Base-by-base conservation (phyloP, 2,113 vertebrate species). In the Scalopus aquaticus region DNA sequence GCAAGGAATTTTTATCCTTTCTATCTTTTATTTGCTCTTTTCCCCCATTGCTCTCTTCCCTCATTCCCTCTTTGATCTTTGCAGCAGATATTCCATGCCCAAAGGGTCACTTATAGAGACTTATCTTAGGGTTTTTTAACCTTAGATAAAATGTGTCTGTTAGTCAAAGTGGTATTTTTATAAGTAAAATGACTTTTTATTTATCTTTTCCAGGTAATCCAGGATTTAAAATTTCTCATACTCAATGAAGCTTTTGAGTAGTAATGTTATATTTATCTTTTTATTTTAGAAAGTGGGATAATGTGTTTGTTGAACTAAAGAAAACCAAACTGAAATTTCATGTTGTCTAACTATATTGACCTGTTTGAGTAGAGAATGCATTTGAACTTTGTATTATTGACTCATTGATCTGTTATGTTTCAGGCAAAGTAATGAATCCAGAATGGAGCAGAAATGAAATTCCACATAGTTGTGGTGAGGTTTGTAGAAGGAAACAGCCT, bases 361-460 rank as follows among this genome's bases (percentile, higher is more conserved):
- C 32, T 90, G 20, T 88, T 92, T 80, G 11, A 64, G 76, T 88
- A 62, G 54, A 42, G 42, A 35, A 46, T 51, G 15, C 76, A 28
- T 10, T 84, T 96, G 54, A 91, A 91, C 60, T 91, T 72, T 93
- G 2, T 96, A 16, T 81, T 83, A 96, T n/a, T 95, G 20, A 58
- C 65, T 79, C 51, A 97, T 76, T 97, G 58, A 69, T 97, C 96
- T 95, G 26, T 58, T 44, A 0, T 93, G 17, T 97, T 95, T 94
- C 98, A 99, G 99, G 99, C 81, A 99, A 99, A 94, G 99, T 99
- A 84, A 99, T 99, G 51, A 99, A 99, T 97, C 99, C 99, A 5
- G 99, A 99, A 97, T 99, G 99, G 99, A 99, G 99, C 96, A 99
- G 99, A 97, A 99, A 98, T 96, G 99, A 99, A 98, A 99, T 99